phyloP scores from a whole-genome alignment of 1,140 invertebrate genomes.

The Achatina immaculata region DNA sequence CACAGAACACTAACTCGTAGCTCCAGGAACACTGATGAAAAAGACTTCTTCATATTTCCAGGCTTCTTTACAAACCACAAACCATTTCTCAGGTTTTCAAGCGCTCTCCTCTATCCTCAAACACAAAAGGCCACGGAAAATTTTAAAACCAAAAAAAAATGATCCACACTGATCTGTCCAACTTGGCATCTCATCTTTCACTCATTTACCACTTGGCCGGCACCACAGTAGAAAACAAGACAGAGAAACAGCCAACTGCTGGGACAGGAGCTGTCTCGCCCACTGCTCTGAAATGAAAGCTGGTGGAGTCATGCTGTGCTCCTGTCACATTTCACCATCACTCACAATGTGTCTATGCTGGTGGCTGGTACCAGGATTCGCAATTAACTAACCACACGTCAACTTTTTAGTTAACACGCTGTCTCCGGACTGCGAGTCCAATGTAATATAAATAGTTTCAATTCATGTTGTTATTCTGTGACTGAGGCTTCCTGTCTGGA shows the following conservation, averaged over 20 bases:
- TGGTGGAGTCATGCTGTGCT: background rate
- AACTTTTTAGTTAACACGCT: background rate
- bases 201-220: slow-evolving; percentile 18
- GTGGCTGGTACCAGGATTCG: background rate
- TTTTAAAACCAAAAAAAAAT: too few relatives aligned
- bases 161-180: background rate
- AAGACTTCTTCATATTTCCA: too few relatives aligned
- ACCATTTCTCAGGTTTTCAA: too few relatives aligned
- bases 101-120: too few relatives aligned
- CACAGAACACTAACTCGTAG: too few relatives aligned
- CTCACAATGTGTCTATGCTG: background rate
- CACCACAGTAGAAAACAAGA: background rate
- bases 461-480: background rate
- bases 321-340: slow-evolving; percentile 11
- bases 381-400: slow-evolving; percentile 25
- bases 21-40: too few relatives aligned
- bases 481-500: too few relatives aligned
- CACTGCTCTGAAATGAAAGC: slow-evolving; percentile 17
- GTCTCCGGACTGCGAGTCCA: background rate
- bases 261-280: slow-evolving; percentile 12
- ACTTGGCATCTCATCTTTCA: slow-evolving; percentile 20
- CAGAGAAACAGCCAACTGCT: background rate
- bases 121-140: too few relatives aligned
- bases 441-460: slow-evolving; percentile 7
- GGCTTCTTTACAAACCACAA: too few relatives aligned